Evolutionary conservation across 2,797 vertebrate species (phyloP), one percentile per base, ranked within the genome.

Genomic region (Tokudaia muenninki): DNA sequence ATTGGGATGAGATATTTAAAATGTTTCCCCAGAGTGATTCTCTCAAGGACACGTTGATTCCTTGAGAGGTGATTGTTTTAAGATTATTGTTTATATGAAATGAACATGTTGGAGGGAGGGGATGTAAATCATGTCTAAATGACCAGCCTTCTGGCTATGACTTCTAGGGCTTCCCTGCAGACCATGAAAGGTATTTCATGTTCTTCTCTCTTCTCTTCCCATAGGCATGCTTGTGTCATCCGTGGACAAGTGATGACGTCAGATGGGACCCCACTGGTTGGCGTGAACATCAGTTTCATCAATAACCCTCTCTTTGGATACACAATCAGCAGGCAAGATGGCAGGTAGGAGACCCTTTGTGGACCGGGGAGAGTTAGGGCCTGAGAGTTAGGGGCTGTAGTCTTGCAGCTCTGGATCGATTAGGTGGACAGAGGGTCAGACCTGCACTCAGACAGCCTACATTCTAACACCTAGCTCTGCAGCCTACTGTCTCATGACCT

Each of bases 181-280:
- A 14, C 37, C 59, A 47, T 47, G 31, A 86, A 61, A 86, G 26
- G 13, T 31, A n/a, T 16, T 14, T 97, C 80, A 90, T 1, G 2
- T 0, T 94, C 13, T 92, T 74, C 95, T 96, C 3, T 1, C 0
- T 61, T 96, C 96, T 97, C 65, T 97, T 72, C 72, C 93, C 74
- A 87, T 92, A 99, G 99, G 91, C 99, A 99, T 0, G 99, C 99
- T 0, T 99, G 99, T 98, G 99, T 99, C 94, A 99, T 99, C 83
- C 99, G 99, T 96, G 99, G 99, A 95, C 99, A 99, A 98, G 99
- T 99, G 92, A 99, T 99, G 98, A 99, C 99, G 0, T 99, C 99
- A 0, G 99, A 99, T 63, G 99, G 99, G 61, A 99, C 99, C 9
- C 99, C 99, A 0, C 98, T 99, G 91, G 99, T 99, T 44, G 99